Evolutionary conservation across 2,797 vertebrate species (phyloP).

Genomic region (Macrochelys suwanniensis): DNA sequence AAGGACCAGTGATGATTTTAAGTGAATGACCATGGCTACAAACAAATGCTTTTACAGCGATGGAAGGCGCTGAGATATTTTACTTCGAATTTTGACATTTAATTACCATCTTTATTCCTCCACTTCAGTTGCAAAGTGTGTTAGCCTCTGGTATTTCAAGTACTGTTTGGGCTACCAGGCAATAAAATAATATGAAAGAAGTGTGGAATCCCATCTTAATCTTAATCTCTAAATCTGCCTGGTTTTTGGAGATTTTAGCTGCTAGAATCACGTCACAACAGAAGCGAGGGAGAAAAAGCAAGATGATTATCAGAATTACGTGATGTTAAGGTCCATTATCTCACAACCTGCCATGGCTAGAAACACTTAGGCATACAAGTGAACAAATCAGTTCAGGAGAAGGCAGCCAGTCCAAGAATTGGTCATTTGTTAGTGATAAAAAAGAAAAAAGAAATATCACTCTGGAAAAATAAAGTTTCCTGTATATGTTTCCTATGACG

Average conservation of each 20-base stretch:
- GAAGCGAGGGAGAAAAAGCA: slow-evolving; percentile 28
- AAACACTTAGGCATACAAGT: slow-evolving; percentile 57
- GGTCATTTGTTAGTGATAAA: not conserved
- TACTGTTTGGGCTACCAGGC: not conserved
- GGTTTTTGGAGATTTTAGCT: not conserved
- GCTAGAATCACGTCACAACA: slow-evolving; percentile 32
- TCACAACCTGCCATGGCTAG: slow-evolving; percentile 46
- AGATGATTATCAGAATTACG: slow-evolving; percentile 49
- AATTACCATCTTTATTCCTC: slow-evolving; percentile 13
- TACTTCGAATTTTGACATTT: slow-evolving; percentile 18
- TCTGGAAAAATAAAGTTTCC: not conserved
- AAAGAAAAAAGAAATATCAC: not conserved
- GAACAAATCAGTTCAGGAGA: slow-evolving; percentile 53
- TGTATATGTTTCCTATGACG: not conserved
- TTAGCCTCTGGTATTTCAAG: not conserved
- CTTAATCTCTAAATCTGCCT: slow-evolving; percentile 51
- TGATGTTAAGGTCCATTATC: slow-evolving; percentile 59
- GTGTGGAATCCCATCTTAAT: not conserved
- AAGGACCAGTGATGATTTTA: not conserved
- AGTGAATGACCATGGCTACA: slow-evolving; percentile 3
- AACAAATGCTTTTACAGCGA: not conserved
- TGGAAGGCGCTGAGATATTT: not conserved
- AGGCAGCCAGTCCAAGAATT: not conserved
- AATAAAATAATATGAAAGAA: not conserved
- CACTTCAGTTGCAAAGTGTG: not conserved